Evolutionary conservation across 2,797 vertebrate species (phyloP).

Genomic region (Phalanger gymnotis): DNA sequence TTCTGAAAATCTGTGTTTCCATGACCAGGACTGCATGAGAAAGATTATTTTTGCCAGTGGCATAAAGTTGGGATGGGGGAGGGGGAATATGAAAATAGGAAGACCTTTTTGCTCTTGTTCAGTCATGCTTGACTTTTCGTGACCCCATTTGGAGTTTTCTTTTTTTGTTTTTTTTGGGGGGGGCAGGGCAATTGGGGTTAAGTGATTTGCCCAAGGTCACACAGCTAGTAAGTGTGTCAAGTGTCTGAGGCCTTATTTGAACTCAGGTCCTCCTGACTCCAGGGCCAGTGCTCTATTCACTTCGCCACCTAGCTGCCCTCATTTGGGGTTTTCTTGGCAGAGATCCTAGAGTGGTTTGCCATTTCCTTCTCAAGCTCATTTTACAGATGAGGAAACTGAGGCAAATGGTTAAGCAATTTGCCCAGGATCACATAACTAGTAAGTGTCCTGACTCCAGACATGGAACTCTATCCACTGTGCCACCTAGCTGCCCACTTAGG

Average conservation of each 20-base stretch:
- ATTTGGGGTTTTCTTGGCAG: too few species aligned
- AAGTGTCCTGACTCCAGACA: too few species aligned
- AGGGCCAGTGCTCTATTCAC: too few species aligned
- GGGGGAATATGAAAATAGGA: neutral
- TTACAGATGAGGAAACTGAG: neutral
- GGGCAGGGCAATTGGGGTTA: too few species aligned
- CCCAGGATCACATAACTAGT: neutral
- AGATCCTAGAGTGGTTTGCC: too few species aligned
- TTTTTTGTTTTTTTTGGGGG: too few species aligned
- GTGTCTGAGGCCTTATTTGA: too few species aligned
- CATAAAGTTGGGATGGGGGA: neutral
- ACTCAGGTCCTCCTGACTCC: too few species aligned
- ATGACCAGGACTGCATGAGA: neutral
- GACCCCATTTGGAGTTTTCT: neutral
- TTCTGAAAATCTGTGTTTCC: neutral
- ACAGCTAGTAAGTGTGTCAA: too few species aligned
- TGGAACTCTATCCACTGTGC: too few species aligned
- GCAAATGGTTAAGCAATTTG: neutral
- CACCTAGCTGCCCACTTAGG: neutral
- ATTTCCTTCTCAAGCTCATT: too few species aligned
- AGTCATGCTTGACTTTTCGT: too few species aligned
- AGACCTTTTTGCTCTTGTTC: neutral
- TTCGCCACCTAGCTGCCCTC: neutral
- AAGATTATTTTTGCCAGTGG: neutral
- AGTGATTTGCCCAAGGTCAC: neutral